Evolutionary conservation across 2,113 vertebrate genomes (phyloP), one percentile per base, ranked within the genome.

Genomic region (Odontophorus gujanensis): DNA sequence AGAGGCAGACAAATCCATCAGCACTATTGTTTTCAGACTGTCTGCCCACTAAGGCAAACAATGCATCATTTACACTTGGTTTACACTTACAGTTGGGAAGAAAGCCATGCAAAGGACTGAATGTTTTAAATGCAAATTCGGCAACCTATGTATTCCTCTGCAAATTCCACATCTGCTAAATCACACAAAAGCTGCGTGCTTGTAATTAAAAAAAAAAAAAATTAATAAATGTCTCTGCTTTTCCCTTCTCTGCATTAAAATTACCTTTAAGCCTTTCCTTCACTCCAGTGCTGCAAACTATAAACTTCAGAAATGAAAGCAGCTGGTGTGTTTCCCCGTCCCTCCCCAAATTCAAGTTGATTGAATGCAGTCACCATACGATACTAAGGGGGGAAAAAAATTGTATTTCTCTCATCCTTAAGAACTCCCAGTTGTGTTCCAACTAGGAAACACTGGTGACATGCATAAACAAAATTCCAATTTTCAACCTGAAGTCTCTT

Each of bases 1-100:
- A 81, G 79, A 93, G 47, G 89, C 81, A 95, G 77, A 42, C 76
- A 88, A 94, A 95, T 86, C 87, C 82, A 96, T 94, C 93, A 92
- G 85, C 74, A 45, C 93, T 84, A 88, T 90, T 96, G 92, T 95
- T 96, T 97, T 86, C 90, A 81, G 90, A 90, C 73, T 81, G 89
- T 90, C 95, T 97, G 85, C 87, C 85, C 82, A 85, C 85, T 91
- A 91, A 90, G 83, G 92, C 95, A 96, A 95, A 96, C 85, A 95
- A 95, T 94, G 91, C 82, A 95, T 86, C 93, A 93, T 95, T 95
- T 93, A 95, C 91, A 96, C 94, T 95, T 72, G 76, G 93, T 95
- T 95, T 95, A 97, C 93, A 95, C 91, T 93, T 90, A 77, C 72
- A 91, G 82, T 77, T 85, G 88, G 73, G 80, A 96, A 94, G 72